Base-by-base conservation (phyloP, 2,797 vertebrate species). In the Ataeniobius toweri region DNA sequence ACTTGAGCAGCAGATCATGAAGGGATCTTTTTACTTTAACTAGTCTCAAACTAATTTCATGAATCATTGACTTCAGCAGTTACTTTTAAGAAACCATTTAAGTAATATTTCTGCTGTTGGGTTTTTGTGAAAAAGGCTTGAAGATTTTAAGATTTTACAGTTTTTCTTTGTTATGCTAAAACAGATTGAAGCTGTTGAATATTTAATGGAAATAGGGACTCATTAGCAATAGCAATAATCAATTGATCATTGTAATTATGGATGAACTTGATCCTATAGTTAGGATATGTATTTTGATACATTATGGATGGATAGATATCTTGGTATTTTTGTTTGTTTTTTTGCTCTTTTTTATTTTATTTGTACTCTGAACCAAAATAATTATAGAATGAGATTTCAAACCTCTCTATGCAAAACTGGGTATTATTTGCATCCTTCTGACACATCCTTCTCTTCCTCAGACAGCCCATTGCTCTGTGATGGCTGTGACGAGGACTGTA, bases 1-100 rank as follows among this genome's bases (percentile, higher is more conserved):
- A 84, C 81, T 88, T 79, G 77, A 53, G 83, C 83, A 87, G 77
- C 80, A 77, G 85, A 84, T 91, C 85, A 80, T 31, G 68, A 88
- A 85, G 71, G 83, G 79, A 80, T 86, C 80, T 84, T 82, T 88
- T 82, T 80, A 89, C 78, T 84, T 71, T 20, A 18, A 48, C 18
- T 61, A 4, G 26, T 76, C 56, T 72, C 59, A 28, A 39, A 76
- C 68, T 67, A 84, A 89, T 90, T 82, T 86, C 12, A 79, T 69
- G 44, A 80, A 85, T 85, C 80, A 69, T 80, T 46, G 70, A 83
- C 56, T 74, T 84, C 26, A 50, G 78, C 69, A 55, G 83, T 80
- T 69, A 75, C 68, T 72, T 61, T 39, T 31, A 73, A 68, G 46
- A 8, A 50, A 48, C 41, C 7, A 1, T 58, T 28, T 72, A 53